Percentiles rank a stretch among this genome's conserved stretches.
These are phyloP conservation scores for Crotalus tigris DNA, from an alignment of 2,113 vertebrate species.

Conservation along the genomic window DNA sequence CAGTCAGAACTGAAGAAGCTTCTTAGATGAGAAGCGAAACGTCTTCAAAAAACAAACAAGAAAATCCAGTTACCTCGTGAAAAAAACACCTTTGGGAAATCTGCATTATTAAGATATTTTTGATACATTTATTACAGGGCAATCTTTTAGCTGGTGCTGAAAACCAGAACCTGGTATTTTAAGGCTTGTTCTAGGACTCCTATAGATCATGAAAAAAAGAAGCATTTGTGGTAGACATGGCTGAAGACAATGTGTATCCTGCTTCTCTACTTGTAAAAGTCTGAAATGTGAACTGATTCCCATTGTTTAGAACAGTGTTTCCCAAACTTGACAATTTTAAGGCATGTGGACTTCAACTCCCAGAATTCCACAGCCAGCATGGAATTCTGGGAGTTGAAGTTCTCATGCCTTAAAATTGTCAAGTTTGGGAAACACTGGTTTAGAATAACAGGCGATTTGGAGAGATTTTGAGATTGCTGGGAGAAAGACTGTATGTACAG, in stretches of 20 bases:
- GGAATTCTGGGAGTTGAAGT: no score
- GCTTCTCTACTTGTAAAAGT: neutral
- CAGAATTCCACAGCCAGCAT: no score
- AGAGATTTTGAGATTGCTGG: neutral
- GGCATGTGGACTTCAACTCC: no score
- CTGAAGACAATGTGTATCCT: neutral
- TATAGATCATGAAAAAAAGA: neutral
- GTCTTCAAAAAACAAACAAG: no score
- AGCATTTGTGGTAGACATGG: neutral
- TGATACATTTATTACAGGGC: rapidly evolving
- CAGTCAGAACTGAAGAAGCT: no score
- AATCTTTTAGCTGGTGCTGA: neutral
- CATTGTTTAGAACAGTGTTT: neutral
- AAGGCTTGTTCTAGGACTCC: neutral
- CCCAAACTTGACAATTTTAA: no score
- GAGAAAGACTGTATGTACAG: neutral
- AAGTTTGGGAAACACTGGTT: neutral
- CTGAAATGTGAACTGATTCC: neutral
- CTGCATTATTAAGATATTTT: neutral
- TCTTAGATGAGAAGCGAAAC: no score
- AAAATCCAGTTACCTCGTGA: no score
- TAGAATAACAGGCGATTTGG: neutral
- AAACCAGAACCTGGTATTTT: neutral
- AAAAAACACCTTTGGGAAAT: no score
- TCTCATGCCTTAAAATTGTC: no score